A percentile compares a stretch with the other conserved stretches of the same genome.
Evolutionary conservation across 92 coral and sea anemone genomes (phyloP).

Genomic region (Porites evermanni): DNA sequence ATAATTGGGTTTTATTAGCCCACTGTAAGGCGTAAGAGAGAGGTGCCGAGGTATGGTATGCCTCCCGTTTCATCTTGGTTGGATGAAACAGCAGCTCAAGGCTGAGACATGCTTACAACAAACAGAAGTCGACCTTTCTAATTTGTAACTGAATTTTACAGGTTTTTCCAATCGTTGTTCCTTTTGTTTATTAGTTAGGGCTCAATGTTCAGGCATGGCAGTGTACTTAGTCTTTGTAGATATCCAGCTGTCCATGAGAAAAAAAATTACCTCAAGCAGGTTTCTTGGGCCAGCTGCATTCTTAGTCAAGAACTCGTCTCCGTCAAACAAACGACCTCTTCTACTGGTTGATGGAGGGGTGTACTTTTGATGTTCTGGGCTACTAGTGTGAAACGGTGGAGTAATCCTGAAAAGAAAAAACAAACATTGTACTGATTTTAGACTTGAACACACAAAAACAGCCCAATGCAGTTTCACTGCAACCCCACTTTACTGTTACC

Average conservation of each 20-base stretch:
- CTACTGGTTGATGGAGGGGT: constrained; percentile 91
- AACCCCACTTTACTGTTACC: not conserved
- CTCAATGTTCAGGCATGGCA: no score
- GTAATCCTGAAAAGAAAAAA: constrained; percentile 66
- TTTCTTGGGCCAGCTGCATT: constrained; percentile 92
- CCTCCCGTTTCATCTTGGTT: no score
- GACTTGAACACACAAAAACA: not conserved
- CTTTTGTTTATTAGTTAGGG: no score
- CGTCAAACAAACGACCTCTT: constrained; percentile 77
- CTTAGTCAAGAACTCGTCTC: constrained; percentile 73
- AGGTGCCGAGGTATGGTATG: no score
- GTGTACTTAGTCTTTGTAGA: no score
- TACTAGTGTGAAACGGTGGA: constrained; percentile 89
- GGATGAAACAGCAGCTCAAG: no score
- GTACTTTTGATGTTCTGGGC: constrained; percentile 86
- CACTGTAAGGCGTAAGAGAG: no score
- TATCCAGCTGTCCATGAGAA: not conserved
- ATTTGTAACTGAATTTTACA: no score
- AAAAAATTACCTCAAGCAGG: constrained; percentile 70
- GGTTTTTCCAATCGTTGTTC: no score
- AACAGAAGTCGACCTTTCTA: no score
- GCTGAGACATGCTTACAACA: no score
- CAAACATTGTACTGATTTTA: not conserved
- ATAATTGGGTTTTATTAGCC: no score
- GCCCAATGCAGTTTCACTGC: not conserved